Conservation (phyloP, 2,888 invertebrate species). For the Nebria brevicollis region DNA sequence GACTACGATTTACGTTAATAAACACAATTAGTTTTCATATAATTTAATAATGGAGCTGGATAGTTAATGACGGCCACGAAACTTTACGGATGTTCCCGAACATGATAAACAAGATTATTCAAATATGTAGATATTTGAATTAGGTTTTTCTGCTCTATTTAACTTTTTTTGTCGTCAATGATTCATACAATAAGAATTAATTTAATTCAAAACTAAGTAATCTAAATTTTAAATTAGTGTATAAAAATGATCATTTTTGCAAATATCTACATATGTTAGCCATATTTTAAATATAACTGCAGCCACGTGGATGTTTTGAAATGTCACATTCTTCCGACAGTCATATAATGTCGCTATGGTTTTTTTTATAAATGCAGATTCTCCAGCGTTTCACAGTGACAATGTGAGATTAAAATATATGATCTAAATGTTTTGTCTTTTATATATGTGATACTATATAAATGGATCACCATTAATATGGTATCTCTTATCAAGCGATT, state of each 20-base stretch:
- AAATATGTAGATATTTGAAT: neutral
- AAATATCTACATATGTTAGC: neutral
- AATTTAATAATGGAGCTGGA: slow-evolving; percentile 32
- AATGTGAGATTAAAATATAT: neutral
- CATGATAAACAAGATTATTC: neutral
- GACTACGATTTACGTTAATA: slow-evolving; percentile 43
- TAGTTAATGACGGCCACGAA: neutral
- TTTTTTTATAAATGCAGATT: neutral
- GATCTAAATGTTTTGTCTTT: neutral
- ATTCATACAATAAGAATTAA: neutral
- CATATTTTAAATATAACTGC: neutral
- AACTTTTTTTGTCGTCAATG: neutral
- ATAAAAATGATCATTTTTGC: neutral
- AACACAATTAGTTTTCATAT: slow-evolving; percentile 44
- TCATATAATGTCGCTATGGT: neutral
- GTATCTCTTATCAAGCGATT: neutral
- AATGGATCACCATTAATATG: neutral
- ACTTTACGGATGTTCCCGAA: neutral
- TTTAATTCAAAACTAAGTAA: neutral
- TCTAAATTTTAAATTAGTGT: no score
- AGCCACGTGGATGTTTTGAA: neutral
- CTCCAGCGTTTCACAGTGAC: neutral
- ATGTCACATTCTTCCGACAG: neutral
- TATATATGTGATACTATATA: neutral
- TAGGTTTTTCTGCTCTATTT: neutral